Conservation (phyloP, 2,113 vertebrate species). For the Eulacestoma nigropectus region DNA sequence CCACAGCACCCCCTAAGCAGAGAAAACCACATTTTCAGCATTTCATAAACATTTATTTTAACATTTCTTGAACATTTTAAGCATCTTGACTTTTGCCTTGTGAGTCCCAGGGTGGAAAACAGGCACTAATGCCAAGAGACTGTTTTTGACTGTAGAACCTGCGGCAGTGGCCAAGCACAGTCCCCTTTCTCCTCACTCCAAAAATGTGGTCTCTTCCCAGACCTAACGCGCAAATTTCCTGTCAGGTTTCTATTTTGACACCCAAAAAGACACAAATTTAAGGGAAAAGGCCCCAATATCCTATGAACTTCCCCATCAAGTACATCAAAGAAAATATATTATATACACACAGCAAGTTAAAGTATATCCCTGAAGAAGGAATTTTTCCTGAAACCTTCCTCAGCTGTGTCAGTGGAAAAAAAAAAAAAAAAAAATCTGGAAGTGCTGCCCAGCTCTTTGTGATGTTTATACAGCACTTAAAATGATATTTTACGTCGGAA, state of each 20-base stretch:
- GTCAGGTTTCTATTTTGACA: background rate
- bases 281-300: background rate
- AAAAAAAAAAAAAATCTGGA: background rate
- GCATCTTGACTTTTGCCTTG: rapidly evolving
- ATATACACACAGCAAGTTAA: background rate
- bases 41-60: background rate
- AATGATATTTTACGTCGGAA: background rate
- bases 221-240: rapidly evolving
- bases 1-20: background rate
- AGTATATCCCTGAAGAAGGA: background rate
- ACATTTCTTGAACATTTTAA: background rate
- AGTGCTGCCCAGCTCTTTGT: background rate
- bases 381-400: background rate
- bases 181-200: background rate
- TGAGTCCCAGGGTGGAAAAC: background rate
- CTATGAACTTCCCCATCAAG: rapidly evolving
- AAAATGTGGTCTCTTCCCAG: background rate
- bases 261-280: background rate
- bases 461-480: background rate
- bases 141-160: background rate
- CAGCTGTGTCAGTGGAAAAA: background rate
- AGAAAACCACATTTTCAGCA: background rate
- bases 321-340: rapidly evolving
- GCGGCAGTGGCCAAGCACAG: rapidly evolving
- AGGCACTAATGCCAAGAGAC: too few relatives aligned